These are phyloP conservation scores for Odontocolon sp. DNA, from an alignment of 2,888 invertebrate genomes.

Conservation along the genomic window DNA sequence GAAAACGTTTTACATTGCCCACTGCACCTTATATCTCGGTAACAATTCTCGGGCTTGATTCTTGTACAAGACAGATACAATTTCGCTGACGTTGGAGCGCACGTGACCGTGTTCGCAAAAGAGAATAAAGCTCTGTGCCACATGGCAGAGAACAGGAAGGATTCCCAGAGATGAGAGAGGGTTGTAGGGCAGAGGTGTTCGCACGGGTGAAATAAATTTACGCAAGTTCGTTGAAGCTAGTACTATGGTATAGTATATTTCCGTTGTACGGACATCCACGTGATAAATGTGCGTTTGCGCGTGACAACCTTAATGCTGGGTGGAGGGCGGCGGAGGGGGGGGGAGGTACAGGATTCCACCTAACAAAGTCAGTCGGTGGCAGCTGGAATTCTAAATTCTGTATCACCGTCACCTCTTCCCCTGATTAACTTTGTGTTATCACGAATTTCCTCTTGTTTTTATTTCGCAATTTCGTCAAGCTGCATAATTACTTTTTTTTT, in stretches of 20 bases:
- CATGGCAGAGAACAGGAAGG: conserved; percentile 8
- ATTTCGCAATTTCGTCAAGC: neutral
- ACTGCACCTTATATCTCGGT: neutral
- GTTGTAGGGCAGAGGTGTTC: neutral
- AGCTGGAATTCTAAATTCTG: conserved; percentile 57
- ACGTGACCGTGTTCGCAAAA: conserved; percentile 51
- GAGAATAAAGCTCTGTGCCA: conserved; percentile 42
- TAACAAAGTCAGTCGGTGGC: conserved; percentile 56
- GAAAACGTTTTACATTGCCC: neutral
- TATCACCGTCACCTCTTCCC: conserved; percentile 9
- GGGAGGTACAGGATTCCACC: conserved; percentile 29
- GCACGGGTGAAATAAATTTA: conserved; percentile 49
- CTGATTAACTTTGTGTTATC: conserved; percentile 49
- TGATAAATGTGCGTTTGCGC: conserved; percentile 65
- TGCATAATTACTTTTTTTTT: too few relatives aligned
- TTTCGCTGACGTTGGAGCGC: conserved; percentile 43
- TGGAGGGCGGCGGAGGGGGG: neutral
- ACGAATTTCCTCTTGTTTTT: conserved; percentile 10
- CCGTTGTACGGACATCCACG: conserved; percentile 54
- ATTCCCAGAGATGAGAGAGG: conserved; percentile 1
- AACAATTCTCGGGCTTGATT: conserved; percentile 45
- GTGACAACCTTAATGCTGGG: conserved; percentile 64
- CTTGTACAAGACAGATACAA: conserved; percentile 53
- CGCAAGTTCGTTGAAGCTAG: conserved; percentile 55
- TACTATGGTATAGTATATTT: conserved; percentile 47